A percentile compares a stretch with the other conserved stretches of the same genome.
Evolutionary conservation across 2,113 vertebrate species (phyloP).

Genomic region (Benitochromis conjunctus): DNA sequence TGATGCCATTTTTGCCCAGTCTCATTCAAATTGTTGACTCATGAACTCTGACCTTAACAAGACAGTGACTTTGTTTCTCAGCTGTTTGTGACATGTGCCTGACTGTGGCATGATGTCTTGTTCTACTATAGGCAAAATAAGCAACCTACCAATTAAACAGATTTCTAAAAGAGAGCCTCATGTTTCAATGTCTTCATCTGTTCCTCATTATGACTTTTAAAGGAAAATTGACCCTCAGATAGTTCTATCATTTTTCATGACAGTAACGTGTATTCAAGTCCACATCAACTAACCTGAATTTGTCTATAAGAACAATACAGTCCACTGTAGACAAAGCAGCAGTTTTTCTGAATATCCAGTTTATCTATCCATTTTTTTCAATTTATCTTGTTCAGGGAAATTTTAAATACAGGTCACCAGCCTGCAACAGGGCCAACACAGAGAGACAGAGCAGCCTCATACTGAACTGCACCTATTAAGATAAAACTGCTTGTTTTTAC

Average conservation of each 20-base stretch:
- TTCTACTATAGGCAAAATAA: neutral
- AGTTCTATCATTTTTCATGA: neutral
- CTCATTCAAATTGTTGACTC: neutral
- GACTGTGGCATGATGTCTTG: neutral
- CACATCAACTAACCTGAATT: neutral
- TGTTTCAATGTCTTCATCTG: neutral
- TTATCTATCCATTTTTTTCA: no score
- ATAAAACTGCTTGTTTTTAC: no score
- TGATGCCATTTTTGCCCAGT: no score
- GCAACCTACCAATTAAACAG: neutral
- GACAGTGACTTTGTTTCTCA: neutral
- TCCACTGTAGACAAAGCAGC: neutral
- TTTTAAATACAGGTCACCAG: no score
- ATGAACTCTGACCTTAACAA: neutral
- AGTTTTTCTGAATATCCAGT: neutral
- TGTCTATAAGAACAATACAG: neutral
- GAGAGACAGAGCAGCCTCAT: no score
- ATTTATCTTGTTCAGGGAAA: no score
- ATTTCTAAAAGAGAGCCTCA: neutral
- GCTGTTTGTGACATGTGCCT: neutral
- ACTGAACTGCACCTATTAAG: no score
- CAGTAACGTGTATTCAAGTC: neutral
- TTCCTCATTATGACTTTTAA: neutral
- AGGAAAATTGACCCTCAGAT: neutral
- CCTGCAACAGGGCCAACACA: no score